Base-by-base conservation (phyloP, 2,797 vertebrate genomes). In the Coregonus suidteri region DNA sequence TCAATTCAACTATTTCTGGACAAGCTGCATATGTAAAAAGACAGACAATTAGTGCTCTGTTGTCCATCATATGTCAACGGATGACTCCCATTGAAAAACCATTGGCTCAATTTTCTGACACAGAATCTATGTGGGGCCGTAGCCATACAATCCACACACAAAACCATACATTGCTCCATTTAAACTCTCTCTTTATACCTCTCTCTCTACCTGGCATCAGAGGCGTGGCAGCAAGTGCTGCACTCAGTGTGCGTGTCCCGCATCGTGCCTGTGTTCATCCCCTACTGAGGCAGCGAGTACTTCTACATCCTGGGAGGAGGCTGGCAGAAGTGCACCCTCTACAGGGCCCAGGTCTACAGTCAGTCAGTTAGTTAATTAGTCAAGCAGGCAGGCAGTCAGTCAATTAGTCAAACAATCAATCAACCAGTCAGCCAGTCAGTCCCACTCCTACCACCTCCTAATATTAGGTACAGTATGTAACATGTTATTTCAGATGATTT, bases 221-320 rank as follows among this genome's bases (percentile, higher is more conserved):
- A 35, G 53, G 56, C 25, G 11, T 74, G 79, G 79, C 35, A 70
- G 52, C 59, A 71, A 31, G 76, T 79, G 47, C 71, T 83, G 18
- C 74, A 71, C 34, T 47, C 76, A 14, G 73, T 74, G 47, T 77
- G 72, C n/a, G 67, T 81, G 68, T 69, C 74, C 51, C 59, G 47
- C 20, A 34, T 79, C 73, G 53, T 77, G 52, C 77, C 80, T 11
- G 79, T 79, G 30, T 37, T 52, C 64, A n/a, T 74, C 20, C 59
- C 81, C 62, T 30, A 72, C 76, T 37, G 69, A 5, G 77, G 67
- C 4, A 77, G 35, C 14, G 77, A 81, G 62, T 69, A 65, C 68
- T 76, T 78, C 76, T 83, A 75, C 51, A 25, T 83, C 31, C 30
- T 72, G 34, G 79, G 71, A 47, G 77, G 31, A 35, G 79, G 79